phyloP scores from a whole-genome alignment of 2,113 vertebrate genomes.

The Illadopsis cleaveri region DNA sequence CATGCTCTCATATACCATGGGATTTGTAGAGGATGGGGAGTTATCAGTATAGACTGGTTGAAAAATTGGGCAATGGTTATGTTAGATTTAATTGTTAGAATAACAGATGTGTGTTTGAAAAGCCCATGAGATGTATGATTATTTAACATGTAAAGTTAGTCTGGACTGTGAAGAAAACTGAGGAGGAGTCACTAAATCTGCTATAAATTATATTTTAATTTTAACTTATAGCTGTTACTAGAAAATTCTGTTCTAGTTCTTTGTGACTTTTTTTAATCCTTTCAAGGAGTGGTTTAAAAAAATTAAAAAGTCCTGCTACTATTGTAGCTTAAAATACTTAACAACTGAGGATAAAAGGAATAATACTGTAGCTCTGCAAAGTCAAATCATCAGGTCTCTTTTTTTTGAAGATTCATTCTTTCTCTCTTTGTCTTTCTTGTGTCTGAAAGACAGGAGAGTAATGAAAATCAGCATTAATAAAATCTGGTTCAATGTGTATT shows the following conservation, averaged over 20 bases:
- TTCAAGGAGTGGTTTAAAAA: background rate
- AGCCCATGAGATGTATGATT: fast-evolving
- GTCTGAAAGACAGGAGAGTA: background rate
- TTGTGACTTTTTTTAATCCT: background rate
- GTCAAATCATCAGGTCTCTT: background rate
- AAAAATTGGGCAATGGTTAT: background rate
- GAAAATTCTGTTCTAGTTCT: background rate
- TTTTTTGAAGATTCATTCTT: background rate
- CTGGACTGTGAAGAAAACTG: background rate
- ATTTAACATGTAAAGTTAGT: background rate
- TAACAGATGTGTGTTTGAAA: background rate
- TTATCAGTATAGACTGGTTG: background rate
- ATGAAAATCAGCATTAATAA: background rate
- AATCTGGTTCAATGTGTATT: background rate
- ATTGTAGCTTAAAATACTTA: background rate
- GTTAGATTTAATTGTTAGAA: background rate
- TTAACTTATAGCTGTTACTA: background rate
- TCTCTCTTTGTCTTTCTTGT: background rate
- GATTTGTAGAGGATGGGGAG: background rate
- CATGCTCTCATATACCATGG: fast-evolving
- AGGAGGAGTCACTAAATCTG: background rate
- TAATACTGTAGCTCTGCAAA: background rate
- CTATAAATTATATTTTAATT: background rate
- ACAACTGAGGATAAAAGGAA: background rate
- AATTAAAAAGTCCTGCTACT: background rate